Evolutionary conservation across 2,797 vertebrate genomes (phyloP).

Genomic region (Ataeniobius toweri): DNA sequence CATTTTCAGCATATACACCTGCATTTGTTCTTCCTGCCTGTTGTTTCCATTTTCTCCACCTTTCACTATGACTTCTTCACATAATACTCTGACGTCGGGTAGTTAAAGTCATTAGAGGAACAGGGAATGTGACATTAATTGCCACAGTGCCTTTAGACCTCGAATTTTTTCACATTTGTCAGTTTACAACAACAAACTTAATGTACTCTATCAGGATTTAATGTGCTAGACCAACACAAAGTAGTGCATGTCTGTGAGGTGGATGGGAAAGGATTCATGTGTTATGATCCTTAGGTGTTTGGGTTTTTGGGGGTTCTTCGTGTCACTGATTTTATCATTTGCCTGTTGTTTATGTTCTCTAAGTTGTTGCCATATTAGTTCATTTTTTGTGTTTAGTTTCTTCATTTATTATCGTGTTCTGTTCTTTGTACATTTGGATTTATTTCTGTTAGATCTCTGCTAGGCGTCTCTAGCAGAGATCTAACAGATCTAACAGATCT

Average conservation of each 20-base stretch:
- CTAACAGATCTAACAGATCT: no score
- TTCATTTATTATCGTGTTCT: no score
- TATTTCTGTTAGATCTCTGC: no score
- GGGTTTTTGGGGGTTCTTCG: no score
- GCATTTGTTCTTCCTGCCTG: not conserved
- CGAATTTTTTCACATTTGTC: not conserved
- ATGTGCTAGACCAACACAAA: not conserved
- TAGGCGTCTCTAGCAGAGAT: no score
- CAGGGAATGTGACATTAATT: not conserved
- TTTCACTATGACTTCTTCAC: not conserved
- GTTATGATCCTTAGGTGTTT: no score
- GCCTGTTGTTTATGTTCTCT: no score
- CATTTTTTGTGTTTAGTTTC: no score
- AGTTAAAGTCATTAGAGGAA: not conserved
- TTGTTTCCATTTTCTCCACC: not conserved
- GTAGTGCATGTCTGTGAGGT: not conserved
- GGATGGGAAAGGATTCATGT: not conserved
- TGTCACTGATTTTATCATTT: no score
- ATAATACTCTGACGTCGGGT: slow-evolving; percentile 34
- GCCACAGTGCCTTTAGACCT: not conserved
- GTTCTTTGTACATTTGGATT: no score
- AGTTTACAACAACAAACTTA: not conserved
- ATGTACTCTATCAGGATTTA: not conserved
- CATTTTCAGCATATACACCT: not conserved
- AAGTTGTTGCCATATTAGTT: no score